Evolutionary conservation across 2,888 invertebrate genomes (phyloP).

Genomic region (Altica lythri): DNA sequence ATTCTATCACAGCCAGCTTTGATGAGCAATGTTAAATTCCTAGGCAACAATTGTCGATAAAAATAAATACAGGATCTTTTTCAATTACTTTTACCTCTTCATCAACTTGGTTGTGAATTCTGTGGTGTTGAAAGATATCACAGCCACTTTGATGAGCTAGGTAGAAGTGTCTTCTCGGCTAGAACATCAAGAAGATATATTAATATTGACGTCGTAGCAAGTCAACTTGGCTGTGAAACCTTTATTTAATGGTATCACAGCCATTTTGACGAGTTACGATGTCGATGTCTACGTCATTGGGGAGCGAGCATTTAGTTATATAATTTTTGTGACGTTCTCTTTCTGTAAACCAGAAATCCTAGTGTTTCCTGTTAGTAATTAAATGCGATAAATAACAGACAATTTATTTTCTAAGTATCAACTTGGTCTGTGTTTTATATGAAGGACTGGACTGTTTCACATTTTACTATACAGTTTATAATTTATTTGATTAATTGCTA

Average conservation of each 20-base stretch:
- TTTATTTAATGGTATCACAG: slow-evolving; percentile 78
- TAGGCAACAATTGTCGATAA: slow-evolving; percentile 11
- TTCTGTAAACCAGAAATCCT: too few species aligned
- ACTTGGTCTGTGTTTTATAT: too few species aligned
- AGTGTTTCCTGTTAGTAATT: too few species aligned
- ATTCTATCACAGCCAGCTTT: slow-evolving; percentile 94
- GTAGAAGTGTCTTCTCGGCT: slow-evolving; percentile 52
- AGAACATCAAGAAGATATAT: background rate
- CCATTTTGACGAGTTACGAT: slow-evolving; percentile 93
- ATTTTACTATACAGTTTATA: too few species aligned
- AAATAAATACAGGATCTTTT: background rate
- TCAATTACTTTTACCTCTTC: slow-evolving; percentile 62
- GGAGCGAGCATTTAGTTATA: too few species aligned
- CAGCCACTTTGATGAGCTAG: slow-evolving; percentile 97
- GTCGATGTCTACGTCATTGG: slow-evolving; percentile 55
- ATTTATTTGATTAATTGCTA: too few species aligned
- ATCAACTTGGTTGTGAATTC: slow-evolving; percentile 92
- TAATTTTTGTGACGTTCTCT: too few species aligned
- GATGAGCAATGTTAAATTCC: slow-evolving; percentile 78
- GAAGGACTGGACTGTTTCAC: too few species aligned
- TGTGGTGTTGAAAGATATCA: slow-evolving; percentile 78
- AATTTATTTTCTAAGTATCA: too few species aligned
- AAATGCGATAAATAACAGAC: too few species aligned
- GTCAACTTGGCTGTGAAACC: slow-evolving; percentile 84
- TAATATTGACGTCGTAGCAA: slow-evolving; percentile 60